Evolutionary conservation across 2,888 invertebrate genomes (phyloP).

Genomic region (Conistra vaccinii): DNA sequence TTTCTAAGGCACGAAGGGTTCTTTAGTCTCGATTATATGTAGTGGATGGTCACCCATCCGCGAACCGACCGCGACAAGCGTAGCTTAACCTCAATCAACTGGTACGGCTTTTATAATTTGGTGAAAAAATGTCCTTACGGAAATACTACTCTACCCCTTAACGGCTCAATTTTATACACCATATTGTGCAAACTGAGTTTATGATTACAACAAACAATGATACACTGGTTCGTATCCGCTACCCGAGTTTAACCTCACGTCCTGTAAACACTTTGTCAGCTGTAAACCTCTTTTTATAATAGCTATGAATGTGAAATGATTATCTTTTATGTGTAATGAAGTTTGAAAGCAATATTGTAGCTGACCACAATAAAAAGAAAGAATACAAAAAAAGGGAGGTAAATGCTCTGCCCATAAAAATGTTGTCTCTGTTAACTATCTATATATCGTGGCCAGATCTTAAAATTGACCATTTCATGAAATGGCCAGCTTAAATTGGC

Average conservation of each 20-base stretch:
- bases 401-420: neutral
- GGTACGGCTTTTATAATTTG: no score
- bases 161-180: neutral
- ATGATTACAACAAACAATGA: constrained; percentile 34
- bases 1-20: no score
- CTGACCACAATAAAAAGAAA: neutral
- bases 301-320: constrained; percentile 36
- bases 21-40: no score
- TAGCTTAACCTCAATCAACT: no score
- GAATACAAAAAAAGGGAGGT: neutral
- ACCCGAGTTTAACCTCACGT: constrained; percentile 34
- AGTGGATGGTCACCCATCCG: no score
- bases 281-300: constrained; percentile 23
- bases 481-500: no score
- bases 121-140: no score
- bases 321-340: neutral
- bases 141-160: constrained; percentile 5
- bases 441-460: no score
- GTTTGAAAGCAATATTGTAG: neutral
- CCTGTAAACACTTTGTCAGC: constrained; percentile 18
- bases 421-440: no score
- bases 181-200: constrained; percentile 16
- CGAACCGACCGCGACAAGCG: no score
- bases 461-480: no score
- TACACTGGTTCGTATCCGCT: constrained; percentile 41